Evolutionary conservation across 2,888 invertebrate species (phyloP), one percentile per base, ranked within the genome.

Genomic region (Agrochola circellaris): DNA sequence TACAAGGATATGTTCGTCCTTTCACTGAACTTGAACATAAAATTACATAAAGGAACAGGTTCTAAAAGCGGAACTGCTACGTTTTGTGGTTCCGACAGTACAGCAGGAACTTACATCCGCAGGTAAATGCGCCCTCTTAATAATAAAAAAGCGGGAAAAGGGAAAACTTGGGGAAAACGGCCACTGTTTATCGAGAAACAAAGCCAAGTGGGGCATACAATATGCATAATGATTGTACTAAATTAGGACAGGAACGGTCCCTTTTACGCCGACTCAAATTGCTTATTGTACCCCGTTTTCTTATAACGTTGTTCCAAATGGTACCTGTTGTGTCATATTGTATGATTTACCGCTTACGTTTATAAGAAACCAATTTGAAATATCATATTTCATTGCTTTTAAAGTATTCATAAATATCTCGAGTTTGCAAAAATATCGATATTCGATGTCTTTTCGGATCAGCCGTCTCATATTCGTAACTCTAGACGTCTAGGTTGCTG

Each of bases 191-290:
- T 95, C 91, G 95, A 92, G 91, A 95, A 95, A 95, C 94, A 94
- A 94, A 94, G 92, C 92, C 94, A 93, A 93, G 92, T 92, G 92
- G 90, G 91, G 92, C 93, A 92, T 95, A 92, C 94, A 95, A 95
- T 96, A 95, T 95, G 95, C 95, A 95, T 95, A 95, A 95, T 94
- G 94, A 94, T 95, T 94, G 95, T 94, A 94, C 93, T 95, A 95
- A 95, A 95, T 96, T 95, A 95, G 94, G 90, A 90, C 90, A 89
- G 92, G 92, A 93, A 92, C 90, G 90, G 92, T 89, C 91, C 93
- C 91, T 92, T 94, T 94, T 93, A 91, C 89, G 92, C 89, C 83
- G 88, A 93, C 93, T 94, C 90, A 92, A 94, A 95, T 95, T 95
- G 94, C 94, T 94, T 95, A 95, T 93, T 94, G 93, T 93, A 87